phyloP scores from a whole-genome alignment of 2,888 invertebrate species.

The Hyles lineata region DNA sequence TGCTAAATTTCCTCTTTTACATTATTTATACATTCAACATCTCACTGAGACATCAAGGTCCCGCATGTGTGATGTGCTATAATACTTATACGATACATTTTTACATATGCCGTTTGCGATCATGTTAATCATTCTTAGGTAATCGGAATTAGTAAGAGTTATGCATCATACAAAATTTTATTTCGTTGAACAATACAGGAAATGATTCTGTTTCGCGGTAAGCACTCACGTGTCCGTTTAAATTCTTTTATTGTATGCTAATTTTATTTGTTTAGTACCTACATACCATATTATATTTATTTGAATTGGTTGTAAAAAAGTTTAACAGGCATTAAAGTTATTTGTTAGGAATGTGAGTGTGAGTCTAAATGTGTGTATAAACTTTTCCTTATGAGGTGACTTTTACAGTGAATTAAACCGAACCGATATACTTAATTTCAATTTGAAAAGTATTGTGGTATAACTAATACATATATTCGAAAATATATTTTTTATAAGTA shows the following conservation, averaged over 20 bases:
- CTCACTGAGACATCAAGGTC: slow-evolving; percentile 30
- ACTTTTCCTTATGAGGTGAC: neutral
- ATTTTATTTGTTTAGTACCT: neutral
- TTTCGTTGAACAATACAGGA: slow-evolving; percentile 31
- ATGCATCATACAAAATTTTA: slow-evolving; percentile 29
- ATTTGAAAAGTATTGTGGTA: too few species aligned
- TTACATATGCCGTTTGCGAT: neutral
- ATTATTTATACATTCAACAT: slow-evolving; percentile 48
- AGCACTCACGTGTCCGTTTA: slow-evolving; percentile 33
- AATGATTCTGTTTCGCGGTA: slow-evolving; percentile 34
- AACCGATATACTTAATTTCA: too few species aligned
- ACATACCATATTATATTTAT: neutral
- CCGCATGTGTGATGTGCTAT: neutral
- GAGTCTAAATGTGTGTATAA: neutral
- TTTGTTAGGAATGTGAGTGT: too few species aligned
- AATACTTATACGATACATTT: neutral
- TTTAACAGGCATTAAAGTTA: neutral
- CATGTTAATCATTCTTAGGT: slow-evolving; percentile 22
- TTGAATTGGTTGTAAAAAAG: neutral
- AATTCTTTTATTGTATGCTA: slow-evolving; percentile 21
- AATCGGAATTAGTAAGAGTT: slow-evolving; percentile 20
- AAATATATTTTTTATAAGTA: too few species aligned
- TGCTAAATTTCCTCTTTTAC: slow-evolving; percentile 55
- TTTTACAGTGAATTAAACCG: too few species aligned
- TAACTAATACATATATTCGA: too few species aligned